Percentiles rank a stretch among this genome's conserved stretches.
These are phyloP conservation scores for Erinaceus europaeus DNA, from an alignment of 2,113 vertebrate genomes.

Conservation along the genomic window DNA sequence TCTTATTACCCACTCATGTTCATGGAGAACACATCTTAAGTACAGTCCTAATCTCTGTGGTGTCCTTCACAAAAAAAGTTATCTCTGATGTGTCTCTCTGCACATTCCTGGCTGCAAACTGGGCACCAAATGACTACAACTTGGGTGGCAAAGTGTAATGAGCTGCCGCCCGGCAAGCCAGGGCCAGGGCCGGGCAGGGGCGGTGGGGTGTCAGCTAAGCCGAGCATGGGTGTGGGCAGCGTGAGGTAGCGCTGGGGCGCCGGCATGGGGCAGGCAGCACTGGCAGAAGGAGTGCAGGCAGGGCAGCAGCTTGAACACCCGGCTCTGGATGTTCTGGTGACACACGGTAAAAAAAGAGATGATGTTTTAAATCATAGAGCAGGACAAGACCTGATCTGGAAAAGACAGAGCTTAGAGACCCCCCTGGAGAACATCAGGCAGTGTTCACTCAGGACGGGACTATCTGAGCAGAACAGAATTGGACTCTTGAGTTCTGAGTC, in stretches of 20 bases:
- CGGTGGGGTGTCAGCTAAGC: constrained; percentile 69
- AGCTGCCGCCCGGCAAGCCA: constrained; percentile 70
- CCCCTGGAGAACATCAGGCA: not conserved
- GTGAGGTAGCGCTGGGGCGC: constrained; percentile 87
- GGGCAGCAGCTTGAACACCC: constrained; percentile 94
- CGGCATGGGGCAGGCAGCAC: constrained; percentile 93
- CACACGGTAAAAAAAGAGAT: constrained; percentile 84
- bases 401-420: not conserved
- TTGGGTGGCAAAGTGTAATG: constrained; percentile 81
- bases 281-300: constrained; percentile 96
- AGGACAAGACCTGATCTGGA: not conserved
- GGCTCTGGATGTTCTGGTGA: constrained; percentile 93
- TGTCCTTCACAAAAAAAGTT: constrained; percentile 99
- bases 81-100: constrained; percentile 96
- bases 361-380: not conserved
- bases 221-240: constrained; percentile 81
- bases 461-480: not conserved
- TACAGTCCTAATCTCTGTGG: constrained; percentile 94
- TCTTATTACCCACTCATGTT: no score
- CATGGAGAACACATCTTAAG: no score
- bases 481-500: no score
- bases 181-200: constrained; percentile 45
- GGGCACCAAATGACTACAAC: constrained; percentile 95
- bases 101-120: constrained; percentile 96
- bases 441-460: not conserved